phyloP scores from a whole-genome alignment of 2,797 vertebrate species.

The Adelosebastes latens region DNA sequence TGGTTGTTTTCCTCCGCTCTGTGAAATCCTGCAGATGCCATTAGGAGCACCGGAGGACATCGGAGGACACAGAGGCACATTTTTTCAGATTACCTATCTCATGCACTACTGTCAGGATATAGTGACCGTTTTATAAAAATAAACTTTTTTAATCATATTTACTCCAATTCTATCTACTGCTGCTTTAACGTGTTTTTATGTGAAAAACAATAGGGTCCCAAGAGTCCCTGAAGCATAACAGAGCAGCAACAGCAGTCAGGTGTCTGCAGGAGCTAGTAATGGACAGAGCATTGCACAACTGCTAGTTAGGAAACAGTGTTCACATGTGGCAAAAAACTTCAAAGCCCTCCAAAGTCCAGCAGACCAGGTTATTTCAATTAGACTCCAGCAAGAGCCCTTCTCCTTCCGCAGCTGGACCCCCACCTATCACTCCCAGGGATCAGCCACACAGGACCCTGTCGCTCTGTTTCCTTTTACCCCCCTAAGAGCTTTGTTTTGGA shows the following conservation, averaged over 20 bases:
- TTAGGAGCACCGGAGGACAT: too few relatives aligned
- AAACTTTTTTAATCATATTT: too few relatives aligned
- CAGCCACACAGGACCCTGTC: conserved; percentile 53
- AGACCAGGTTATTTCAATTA: conserved; percentile 80
- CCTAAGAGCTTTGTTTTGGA: conserved; percentile 60
- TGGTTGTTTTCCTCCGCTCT: too few relatives aligned
- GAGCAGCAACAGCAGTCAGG: conserved; percentile 11
- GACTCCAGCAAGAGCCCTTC: conserved; percentile 49
- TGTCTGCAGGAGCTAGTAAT: conserved; percentile 35
- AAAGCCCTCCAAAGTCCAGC: conserved; percentile 58
- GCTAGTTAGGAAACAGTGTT: conserved; percentile 44
- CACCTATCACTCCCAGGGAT: conserved; percentile 66
- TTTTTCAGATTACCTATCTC: too few relatives aligned
- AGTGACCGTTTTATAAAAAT: too few relatives aligned
- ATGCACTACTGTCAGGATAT: too few relatives aligned
- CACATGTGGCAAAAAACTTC: conserved; percentile 54
- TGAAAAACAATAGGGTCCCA: conserved; percentile 14
- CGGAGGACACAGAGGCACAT: too few relatives aligned
- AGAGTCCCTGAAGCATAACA: neutral
- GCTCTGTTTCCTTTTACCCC: conserved; percentile 42
- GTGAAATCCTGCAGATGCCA: too few relatives aligned
- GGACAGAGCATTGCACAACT: conserved; percentile 57
- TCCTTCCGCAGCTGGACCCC: conserved; percentile 59
- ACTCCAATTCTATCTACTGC: too few relatives aligned
- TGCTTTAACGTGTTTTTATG: conserved; percentile 8